Evolutionary conservation across 2,113 vertebrate genomes (phyloP), one percentile per base, ranked within the genome.

Genomic region (Aix galericulata): DNA sequence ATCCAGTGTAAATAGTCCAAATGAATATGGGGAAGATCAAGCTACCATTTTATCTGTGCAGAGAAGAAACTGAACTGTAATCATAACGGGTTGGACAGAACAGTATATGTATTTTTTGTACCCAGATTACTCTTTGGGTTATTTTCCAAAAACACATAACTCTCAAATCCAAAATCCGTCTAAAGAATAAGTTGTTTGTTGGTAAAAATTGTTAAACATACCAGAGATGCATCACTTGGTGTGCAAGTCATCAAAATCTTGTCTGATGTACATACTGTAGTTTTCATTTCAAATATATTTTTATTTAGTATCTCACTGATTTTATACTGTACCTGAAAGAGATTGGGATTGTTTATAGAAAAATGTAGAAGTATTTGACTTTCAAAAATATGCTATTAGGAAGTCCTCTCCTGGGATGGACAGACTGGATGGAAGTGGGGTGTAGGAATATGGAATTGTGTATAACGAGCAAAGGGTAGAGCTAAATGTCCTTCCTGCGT

Each of bases 241-340:
- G 87, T 88, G 73, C 69, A 62, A 78, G 78, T 91, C 60, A 63
- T 71, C 77, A 75, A 53, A 91, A 63, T 85, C 56, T 96, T 91
- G 64, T 94, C 90, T 83, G 92, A 78, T 50, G 36, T 84, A 67
- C 63, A 72, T 9, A 91, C 86, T 91, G 93, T 78, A 55, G 73
- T 96, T 93, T 97, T 96, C 53, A 88, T 85, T 78, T 97, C 95
- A 64, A 86, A 79, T 76, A 96, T 92, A 89, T 96, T 97, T 94
- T 92, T 93, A 77, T 96, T 97, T 69, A 96, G 16, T 95, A 98
- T 97, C 64, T 94, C 92, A 59, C 59, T 94, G 82, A 98, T 97
- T 96, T 98, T 95, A 82, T 93, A 96, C 68, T 97, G 96, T 40
- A 97, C 91, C 97, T 98, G 94, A 83, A 95, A 97, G 94, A 96